Percentiles rank a stretch among this genome's conserved stretches.
phyloP scores from a whole-genome alignment of 2,113 vertebrate genomes.

The Nyctibius bracteatus region DNA sequence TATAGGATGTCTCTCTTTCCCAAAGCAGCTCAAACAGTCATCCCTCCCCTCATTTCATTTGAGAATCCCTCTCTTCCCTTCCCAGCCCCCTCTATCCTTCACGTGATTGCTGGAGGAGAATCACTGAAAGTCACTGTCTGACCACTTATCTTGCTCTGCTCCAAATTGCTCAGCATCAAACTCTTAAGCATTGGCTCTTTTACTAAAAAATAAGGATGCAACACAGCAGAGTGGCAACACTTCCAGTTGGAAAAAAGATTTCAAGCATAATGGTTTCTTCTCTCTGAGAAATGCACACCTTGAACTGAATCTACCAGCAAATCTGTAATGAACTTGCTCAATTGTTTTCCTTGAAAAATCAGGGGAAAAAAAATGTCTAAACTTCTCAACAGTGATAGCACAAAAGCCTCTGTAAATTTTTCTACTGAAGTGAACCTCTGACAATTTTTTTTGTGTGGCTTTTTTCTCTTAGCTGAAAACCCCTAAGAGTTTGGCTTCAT shows the following conservation, averaged over 20 bases:
- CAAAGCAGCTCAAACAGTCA: neutral
- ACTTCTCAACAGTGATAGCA: neutral
- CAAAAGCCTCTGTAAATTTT: neutral
- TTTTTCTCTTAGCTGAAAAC: neutral
- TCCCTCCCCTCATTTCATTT: neutral
- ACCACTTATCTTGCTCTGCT: neutral
- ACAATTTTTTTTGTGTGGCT: neutral
- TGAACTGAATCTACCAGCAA: neutral
- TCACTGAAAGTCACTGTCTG: neutral
- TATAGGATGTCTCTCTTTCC: neutral
- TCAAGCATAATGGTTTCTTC: neutral
- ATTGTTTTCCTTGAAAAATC: neutral
- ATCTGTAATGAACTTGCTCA: neutral
- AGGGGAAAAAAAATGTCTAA: neutral
- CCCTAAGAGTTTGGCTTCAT: neutral
- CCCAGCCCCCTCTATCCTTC: fast-evolving
- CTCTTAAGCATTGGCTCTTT: neutral
- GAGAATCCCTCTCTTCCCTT: neutral
- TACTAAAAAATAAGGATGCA: neutral
- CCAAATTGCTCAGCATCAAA: neutral
- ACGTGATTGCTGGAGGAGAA: neutral
- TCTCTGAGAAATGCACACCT: neutral
- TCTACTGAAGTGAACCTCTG: neutral
- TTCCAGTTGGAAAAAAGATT: neutral
- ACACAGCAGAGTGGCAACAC: neutral